Evolutionary conservation across 2,113 vertebrate species (phyloP).

Genomic region (Callorhinus ursinus): DNA sequence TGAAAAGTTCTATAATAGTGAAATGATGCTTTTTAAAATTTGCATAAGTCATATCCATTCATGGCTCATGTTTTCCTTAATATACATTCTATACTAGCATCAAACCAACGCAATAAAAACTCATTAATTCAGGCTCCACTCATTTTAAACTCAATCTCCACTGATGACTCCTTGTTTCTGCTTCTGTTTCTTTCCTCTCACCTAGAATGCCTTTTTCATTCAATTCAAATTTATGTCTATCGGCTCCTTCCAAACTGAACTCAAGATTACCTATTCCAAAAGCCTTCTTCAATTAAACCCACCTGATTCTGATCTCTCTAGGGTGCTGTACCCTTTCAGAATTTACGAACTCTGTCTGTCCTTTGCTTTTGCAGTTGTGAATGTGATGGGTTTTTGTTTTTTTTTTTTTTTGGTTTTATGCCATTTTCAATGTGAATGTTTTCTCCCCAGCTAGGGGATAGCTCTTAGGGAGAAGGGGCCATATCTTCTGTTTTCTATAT

Average conservation of each 20-base stretch:
- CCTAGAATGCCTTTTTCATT: slow-evolving; percentile 55
- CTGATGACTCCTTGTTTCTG: slow-evolving; percentile 1
- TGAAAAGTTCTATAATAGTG: slow-evolving; percentile 55
- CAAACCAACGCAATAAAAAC: slow-evolving; percentile 55
- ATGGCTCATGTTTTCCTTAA: slow-evolving; percentile 60
- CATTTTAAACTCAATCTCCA: slow-evolving; percentile 57
- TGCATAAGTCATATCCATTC: slow-evolving; percentile 68
- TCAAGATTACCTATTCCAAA: slow-evolving; percentile 56
- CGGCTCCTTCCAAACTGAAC: slow-evolving; percentile 47
- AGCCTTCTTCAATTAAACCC: slow-evolving; percentile 21
- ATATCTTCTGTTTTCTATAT: not conserved
- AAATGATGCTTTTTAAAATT: slow-evolving; percentile 60
- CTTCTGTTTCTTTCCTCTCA: slow-evolving; percentile 50
- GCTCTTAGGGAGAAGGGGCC: not conserved
- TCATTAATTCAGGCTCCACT: slow-evolving; percentile 64
- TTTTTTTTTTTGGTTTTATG: slow-evolving; percentile 47
- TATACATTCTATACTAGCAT: slow-evolving; percentile 46
- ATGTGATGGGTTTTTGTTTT: not conserved
- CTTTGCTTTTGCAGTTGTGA: not conserved
- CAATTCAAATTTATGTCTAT: slow-evolving; percentile 57
- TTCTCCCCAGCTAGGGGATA: not conserved
- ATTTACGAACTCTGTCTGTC: not conserved
- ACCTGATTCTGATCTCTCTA: slow-evolving; percentile 44
- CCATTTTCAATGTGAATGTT: slow-evolving; percentile 14
- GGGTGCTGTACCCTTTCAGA: not conserved